Base-by-base conservation (phyloP, 2,797 vertebrate species). In the Siniperca undulata region DNA sequence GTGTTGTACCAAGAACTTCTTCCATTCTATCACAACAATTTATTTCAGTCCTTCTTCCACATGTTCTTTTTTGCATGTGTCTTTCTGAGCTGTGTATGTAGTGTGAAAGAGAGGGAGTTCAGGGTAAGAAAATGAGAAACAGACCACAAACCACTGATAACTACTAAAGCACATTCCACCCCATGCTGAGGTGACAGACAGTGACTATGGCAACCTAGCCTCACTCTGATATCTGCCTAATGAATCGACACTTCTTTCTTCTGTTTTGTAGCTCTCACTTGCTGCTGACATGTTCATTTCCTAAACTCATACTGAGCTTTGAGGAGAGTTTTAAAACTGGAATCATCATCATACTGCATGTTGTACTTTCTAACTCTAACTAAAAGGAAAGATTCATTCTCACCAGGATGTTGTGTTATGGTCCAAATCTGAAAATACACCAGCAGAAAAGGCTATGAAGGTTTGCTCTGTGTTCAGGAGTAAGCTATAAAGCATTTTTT, bases 171-270 rank as follows among this genome's bases (percentile, higher is more conserved):
- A 0, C 46, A 1, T 67, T 46, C 38, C 56, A 68, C 62, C 80
- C 55, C 87, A 53, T 74, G 78, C 84, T 76, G 83, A 81, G 85
- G 81, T 69, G 84, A 89, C 82, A 90, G 90, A 83, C 24, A 1
- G 81, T 86, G 84, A 75, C 85, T 72, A 83, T 77, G 70, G 84
- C 71, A 78, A 86, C 86, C 58, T 17, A 30, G n/a, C 65, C 81
- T 67, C 52, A 10, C 61, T 81, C 59, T 72, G 46, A 78, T 74
- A 79, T 80, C 66, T 55, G 62, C 48, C 69, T 44, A 75, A 76
- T 7, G 10, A 78, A 61, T 81, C 24, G 0, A 70, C 16, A 6
- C 48, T 52, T 70, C 60, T n/a, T 19, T 59, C 16, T 30, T 40
- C 11, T 50, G 58, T 48, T 68, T 27, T 50, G 59, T 79, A 1